Evolutionary conservation across 2,113 vertebrate species (phyloP).

Genomic region (Hypocryptadius cinnamomeus): DNA sequence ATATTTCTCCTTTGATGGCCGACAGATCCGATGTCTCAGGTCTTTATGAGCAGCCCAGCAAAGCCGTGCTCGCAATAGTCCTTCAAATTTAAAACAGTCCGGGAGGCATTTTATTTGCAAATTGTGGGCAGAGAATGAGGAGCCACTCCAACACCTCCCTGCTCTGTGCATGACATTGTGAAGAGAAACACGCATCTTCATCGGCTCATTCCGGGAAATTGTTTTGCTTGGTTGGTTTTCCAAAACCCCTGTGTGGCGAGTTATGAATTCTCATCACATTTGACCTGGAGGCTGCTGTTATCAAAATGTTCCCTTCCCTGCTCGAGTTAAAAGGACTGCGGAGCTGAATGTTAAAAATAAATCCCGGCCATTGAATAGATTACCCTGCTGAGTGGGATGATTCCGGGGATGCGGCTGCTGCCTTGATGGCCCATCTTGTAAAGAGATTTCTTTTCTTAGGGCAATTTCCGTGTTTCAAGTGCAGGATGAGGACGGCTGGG

Average conservation of each 20-base stretch:
- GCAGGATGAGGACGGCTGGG: background rate
- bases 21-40: background rate
- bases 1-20: background rate
- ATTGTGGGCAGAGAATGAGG: background rate
- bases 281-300: slow-evolving; percentile 40
- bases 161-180: background rate
- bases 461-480: slow-evolving; percentile 5
- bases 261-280: slow-evolving; percentile 48
- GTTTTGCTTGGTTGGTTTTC: slow-evolving; percentile 26
- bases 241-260: background rate
- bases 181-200: background rate
- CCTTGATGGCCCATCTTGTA: background rate
- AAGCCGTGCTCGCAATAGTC: background rate
- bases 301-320: slow-evolving; percentile 21
- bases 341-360: slow-evolving; percentile 6
- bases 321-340: slow-evolving; percentile 33
- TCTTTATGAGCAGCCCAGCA: background rate
- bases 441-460: background rate
- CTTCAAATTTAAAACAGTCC: background rate
- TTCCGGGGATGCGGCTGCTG: background rate
- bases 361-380: slow-evolving; percentile 9
- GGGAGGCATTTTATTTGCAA: slow-evolving; percentile 20
- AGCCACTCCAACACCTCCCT: background rate
- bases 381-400: background rate
- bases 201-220: background rate